Base-by-base conservation (phyloP, 1,140 invertebrate species). In the Ceratina japonica region DNA sequence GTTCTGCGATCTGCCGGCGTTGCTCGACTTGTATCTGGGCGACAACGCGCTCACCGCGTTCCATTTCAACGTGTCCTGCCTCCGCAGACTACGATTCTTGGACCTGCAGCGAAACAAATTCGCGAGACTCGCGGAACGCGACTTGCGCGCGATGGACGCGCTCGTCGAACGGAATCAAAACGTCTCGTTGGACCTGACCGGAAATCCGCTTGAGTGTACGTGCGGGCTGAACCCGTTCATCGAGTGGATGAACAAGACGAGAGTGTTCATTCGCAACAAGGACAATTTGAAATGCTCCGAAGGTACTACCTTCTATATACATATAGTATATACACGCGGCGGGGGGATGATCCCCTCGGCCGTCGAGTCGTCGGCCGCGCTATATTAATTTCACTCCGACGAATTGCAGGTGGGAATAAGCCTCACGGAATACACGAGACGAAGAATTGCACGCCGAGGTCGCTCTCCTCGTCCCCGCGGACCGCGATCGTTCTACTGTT, bases 21-120 rank as follows among this genome's bases (percentile, higher is more conserved):
- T 97, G 8, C 91, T 94, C 64, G 94, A 97, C 83, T 88, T 97
- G 0, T 94, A 97, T 89, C 89, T 97, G 27, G 95, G 95, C 52
- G 93, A 96, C 74, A 96, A 96, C 86, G 88, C 90, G 15, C 87
- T 95, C 5, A 93, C 91, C 18, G 93, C 93, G 24, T 89, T 97
- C 1, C 93, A 95, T 77, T 95, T 97, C 76, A 94, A 96, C 78
- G 90, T 96, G 13, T 91, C 93, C 0, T 97, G 96, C 87, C 88
- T 97, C 18, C 93, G 93, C 37, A 94, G 95, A 80, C 87, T 97
- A 31, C 88, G 94, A 61, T 96, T 95, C 87, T 89, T 97, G 24
- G 96, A 97, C 90, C 89, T 97, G 12, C 94, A 95, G 84, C 91
- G 94, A 13, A 97, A 97, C 84, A 94, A 94, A 75, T 96, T 97